Conservation (phyloP, 2,888 invertebrate genomes). For the Autographa gamma region DNA sequence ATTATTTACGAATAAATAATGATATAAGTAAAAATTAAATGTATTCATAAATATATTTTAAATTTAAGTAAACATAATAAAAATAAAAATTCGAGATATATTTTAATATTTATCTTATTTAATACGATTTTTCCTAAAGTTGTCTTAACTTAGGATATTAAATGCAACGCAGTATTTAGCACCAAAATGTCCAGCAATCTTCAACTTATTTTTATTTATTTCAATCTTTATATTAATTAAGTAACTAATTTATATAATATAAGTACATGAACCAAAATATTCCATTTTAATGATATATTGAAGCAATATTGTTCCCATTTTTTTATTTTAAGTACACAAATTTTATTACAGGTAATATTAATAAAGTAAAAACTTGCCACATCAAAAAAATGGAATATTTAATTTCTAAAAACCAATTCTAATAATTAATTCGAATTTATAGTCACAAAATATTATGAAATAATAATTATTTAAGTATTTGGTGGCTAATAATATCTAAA, state of each 20-base stretch:
- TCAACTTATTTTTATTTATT: constrained; percentile 36
- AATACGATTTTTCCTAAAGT: constrained; percentile 6
- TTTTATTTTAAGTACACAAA: too few relatives aligned
- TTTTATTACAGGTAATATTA: background rate
- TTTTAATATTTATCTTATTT: constrained; percentile 28
- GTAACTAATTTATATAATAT: constrained; percentile 35
- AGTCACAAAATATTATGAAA: background rate
- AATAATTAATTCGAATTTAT: constrained; percentile 10
- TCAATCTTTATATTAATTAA: constrained; percentile 46
- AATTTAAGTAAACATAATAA: constrained; percentile 16
- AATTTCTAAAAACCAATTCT: constrained; percentile 12
- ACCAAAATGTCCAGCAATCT: constrained; percentile 75
- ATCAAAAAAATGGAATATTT: constrained; percentile 37
- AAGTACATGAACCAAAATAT: constrained; percentile 39
- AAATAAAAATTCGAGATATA: constrained; percentile 32
- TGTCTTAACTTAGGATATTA: constrained; percentile 29
- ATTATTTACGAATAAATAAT: constrained; percentile 18
- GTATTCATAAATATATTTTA: constrained; percentile 12
- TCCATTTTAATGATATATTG: constrained; percentile 23
- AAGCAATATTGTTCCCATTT: background rate
- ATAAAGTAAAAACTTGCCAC: background rate
- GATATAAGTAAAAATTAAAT: background rate
- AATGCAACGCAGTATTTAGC: constrained; percentile 64
- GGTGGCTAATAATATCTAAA: constrained; percentile 7
- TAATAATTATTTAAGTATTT: constrained; percentile 2